A percentile compares a stretch with the other conserved stretches of the same genome.
These are phyloP conservation scores for Coremacera marginata DNA, from an alignment of 2,888 invertebrate genomes.

Conservation along the genomic window DNA sequence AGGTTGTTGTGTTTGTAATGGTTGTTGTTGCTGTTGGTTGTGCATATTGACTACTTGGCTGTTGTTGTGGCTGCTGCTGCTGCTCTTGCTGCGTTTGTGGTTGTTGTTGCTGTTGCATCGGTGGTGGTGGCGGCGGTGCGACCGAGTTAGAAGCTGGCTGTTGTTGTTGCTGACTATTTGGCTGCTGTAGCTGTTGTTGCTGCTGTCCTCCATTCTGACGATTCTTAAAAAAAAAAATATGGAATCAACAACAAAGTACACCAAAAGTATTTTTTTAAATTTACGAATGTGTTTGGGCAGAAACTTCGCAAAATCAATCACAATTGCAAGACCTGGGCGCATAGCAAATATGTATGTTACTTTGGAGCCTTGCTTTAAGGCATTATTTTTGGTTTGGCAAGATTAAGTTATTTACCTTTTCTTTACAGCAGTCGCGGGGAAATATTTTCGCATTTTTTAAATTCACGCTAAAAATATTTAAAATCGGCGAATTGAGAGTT, in stretches of 20 bases:
- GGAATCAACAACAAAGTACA: neutral
- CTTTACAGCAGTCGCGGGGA: too few species aligned
- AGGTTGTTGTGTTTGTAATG: constrained; percentile 47
- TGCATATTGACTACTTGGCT: constrained; percentile 70
- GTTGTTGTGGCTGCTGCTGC: constrained; percentile 36
- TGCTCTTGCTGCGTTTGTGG: constrained; percentile 46
- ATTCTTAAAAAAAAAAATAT: constrained; percentile 41
- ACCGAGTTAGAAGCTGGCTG: constrained; percentile 57
- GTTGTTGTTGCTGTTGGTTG: constrained; percentile 60
- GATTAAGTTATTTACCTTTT: too few species aligned
- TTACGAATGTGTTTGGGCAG: too few species aligned
- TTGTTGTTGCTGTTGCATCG: constrained; percentile 45
- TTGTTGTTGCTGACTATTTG: constrained; percentile 46
- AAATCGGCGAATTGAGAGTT: too few species aligned
- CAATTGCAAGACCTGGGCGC: too few species aligned
- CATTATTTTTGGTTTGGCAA: too few species aligned
- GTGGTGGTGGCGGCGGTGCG: constrained; percentile 31
- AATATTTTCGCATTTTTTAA: too few species aligned
- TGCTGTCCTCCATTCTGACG: constrained; percentile 49
- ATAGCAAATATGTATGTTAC: too few species aligned
- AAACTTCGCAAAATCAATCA: too few species aligned
- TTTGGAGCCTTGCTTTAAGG: too few species aligned
- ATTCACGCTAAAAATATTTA: too few species aligned
- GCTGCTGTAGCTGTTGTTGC: constrained; percentile 45
- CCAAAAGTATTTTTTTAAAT: too few species aligned